These are phyloP conservation scores for Ophthalmolycus amberensis DNA, from an alignment of 2,113 vertebrate genomes.

Conservation along the genomic window DNA sequence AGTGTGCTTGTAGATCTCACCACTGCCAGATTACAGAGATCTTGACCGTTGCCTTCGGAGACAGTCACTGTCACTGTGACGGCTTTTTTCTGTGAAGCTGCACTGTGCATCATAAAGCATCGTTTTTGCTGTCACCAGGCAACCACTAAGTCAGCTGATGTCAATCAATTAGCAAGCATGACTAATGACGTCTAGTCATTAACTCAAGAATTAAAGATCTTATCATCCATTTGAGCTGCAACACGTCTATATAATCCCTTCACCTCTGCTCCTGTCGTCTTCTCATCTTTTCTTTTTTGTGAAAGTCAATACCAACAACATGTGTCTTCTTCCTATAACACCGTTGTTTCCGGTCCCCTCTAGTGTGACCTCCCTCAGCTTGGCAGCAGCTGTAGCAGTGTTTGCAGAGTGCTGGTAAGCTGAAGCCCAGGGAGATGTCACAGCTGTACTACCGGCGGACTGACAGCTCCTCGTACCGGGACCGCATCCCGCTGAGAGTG, in stretches of 20 bases:
- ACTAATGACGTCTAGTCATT: conserved; percentile 10
- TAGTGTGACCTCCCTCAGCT: conserved; percentile 82
- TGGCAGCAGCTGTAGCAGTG: conserved; percentile 64
- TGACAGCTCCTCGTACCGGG: conserved; percentile 91
- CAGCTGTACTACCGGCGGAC: conserved; percentile 96
- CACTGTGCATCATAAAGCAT: not conserved
- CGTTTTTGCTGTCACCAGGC: conserved; percentile 31
- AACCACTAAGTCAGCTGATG: conserved; percentile 21
- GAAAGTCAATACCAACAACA: not conserved
- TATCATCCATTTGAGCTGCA: not conserved
- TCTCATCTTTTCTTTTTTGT: conserved; percentile 5
- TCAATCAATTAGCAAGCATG: conserved; percentile 14
- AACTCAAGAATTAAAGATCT: conserved; percentile 4
- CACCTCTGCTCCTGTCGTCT: not conserved
- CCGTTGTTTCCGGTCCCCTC: conserved; percentile 51
- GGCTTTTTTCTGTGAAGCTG: not conserved
- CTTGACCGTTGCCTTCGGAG: not conserved
- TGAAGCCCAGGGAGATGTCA: conserved; percentile 87
- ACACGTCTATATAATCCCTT: not conserved
- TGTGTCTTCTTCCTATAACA: conserved; percentile 6
- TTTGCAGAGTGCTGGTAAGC: conserved; percentile 51
- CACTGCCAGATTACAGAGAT: too few relatives aligned
- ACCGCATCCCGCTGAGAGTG: conserved; percentile 96
- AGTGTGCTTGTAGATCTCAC: not conserved
- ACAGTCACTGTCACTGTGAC: conserved; percentile 2